Evolutionary conservation across 1,140 invertebrate species (phyloP).

Genomic region (Ylistrum balloti): DNA sequence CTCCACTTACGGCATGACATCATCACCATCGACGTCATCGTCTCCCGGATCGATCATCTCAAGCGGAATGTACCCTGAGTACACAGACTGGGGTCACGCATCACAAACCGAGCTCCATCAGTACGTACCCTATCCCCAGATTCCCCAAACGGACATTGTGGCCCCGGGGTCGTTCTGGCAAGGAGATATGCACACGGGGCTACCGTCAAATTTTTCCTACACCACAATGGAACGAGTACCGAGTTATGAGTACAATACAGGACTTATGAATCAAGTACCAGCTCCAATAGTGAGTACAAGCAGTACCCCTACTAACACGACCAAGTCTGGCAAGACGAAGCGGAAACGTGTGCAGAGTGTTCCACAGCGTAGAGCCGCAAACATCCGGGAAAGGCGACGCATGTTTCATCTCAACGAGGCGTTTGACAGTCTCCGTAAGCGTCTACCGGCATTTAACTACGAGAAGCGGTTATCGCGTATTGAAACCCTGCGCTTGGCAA

Average conservation of each 20-base stretch:
- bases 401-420: slow-evolving; percentile 82
- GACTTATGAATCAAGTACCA: not conserved
- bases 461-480: slow-evolving; percentile 84
- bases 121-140: not conserved
- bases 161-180: slow-evolving; percentile 16
- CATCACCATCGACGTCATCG: not conserved
- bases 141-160: slow-evolving; percentile 30
- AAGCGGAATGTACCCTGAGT: not conserved
- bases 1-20: not conserved
- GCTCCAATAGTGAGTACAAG: not conserved
- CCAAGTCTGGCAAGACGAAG: slow-evolving; percentile 70
- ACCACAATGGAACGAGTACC: slow-evolving; percentile 28
- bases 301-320: not conserved
- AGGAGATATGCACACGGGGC: not conserved
- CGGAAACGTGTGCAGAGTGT: slow-evolving; percentile 73
- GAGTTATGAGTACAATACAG: not conserved
- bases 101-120: not conserved
- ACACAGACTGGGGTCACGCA: not conserved
- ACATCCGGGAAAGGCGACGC: slow-evolving; percentile 78
- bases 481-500: slow-evolving; percentile 95
- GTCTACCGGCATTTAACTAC: slow-evolving; percentile 79
- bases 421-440: slow-evolving; percentile 78
- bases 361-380: slow-evolving; percentile 80
- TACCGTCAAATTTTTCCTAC: slow-evolving; percentile 17
- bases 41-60: not conserved